phyloP scores from a whole-genome alignment of 1,140 invertebrate species.

The Bilobella aurantiaca region DNA sequence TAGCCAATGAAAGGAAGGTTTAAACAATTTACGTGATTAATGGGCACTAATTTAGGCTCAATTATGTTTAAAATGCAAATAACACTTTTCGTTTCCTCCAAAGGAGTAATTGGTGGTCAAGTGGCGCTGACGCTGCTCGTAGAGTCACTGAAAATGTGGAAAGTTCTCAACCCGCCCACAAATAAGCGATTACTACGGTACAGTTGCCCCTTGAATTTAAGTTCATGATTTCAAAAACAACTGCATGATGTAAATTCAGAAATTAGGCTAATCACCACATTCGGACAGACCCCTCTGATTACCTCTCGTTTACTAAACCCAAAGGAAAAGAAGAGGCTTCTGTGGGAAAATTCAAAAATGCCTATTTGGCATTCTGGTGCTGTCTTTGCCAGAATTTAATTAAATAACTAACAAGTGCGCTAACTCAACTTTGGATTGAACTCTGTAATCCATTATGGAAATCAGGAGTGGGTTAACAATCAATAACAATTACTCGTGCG shows the following conservation, averaged over 20 bases:
- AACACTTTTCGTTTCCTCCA: background rate
- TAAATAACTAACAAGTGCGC: background rate
- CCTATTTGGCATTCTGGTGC: background rate
- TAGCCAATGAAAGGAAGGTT: background rate
- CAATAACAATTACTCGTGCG: no score
- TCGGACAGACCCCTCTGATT: no score
- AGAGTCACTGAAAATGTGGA: background rate
- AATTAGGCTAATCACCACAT: no score
- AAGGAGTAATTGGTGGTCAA: slow-evolving; percentile 1
- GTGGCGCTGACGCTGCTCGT: background rate
- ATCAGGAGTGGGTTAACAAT: background rate
- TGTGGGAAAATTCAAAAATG: no score
- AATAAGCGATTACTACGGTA: background rate
- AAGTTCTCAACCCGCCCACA: background rate
- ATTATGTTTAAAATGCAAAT: slow-evolving; percentile 1
- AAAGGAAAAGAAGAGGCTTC: no score
- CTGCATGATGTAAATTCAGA: no score
- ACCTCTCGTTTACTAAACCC: no score
- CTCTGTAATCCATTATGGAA: background rate
- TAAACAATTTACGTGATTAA: background rate
- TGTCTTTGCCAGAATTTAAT: background rate
- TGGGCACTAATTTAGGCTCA: background rate
- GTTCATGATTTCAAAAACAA: background rate
- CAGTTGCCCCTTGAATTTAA: background rate
- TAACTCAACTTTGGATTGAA: background rate